Base-by-base conservation (phyloP, 1,140 invertebrate genomes). In the Metopolophium dirhodum region DNA sequence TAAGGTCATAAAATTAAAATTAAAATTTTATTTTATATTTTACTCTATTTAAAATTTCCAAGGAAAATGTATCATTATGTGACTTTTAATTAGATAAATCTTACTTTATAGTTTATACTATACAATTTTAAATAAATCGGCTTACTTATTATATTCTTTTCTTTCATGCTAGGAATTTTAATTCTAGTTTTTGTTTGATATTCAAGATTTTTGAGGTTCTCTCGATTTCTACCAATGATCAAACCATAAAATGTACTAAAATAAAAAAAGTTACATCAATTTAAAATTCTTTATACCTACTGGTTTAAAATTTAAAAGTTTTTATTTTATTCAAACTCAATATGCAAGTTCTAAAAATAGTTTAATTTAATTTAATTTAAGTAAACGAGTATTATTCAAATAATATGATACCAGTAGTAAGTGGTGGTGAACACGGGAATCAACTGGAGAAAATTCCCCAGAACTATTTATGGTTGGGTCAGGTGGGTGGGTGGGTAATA, bases 191-290 rank as follows among this genome's bases (percentile, higher is more conserved):
- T 51, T 85, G 91, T 93, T 86, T 93, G 91, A 54, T 54, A 85
- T 54, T 93, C 91, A 54, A 93, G n/a, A 45, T 30, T 86, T 57
- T 93, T 93, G 1, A 93, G 91, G 8, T 49, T 93, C 37, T 93
- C 91, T n/a, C 82, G 77, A 57, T 86, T 93, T 86, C 35, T 93
- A 8, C 91, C 91, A 86, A 93, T 93, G 11, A 93, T 93, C 37
- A 93, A 57, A 8, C 91, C 91, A 93, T 86, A 93, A 85, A 93
- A 93, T 86, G 41, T 47, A 86, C 91, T 93, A n/a, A 54, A 93
- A 93, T 45, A 30, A 90, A 90, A 90, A n/a, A 45, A 30, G 47
- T 61, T 26, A 11, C 35, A 54, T 54, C 4, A 22, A 22, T 54
- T 54, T 54, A 22, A 54, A 54, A 22, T 54, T 11, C 20, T 54